Evolutionary conservation across 2,797 vertebrate genomes (phyloP), one percentile per base, ranked within the genome.

Genomic region (Phoebastria nigripes): DNA sequence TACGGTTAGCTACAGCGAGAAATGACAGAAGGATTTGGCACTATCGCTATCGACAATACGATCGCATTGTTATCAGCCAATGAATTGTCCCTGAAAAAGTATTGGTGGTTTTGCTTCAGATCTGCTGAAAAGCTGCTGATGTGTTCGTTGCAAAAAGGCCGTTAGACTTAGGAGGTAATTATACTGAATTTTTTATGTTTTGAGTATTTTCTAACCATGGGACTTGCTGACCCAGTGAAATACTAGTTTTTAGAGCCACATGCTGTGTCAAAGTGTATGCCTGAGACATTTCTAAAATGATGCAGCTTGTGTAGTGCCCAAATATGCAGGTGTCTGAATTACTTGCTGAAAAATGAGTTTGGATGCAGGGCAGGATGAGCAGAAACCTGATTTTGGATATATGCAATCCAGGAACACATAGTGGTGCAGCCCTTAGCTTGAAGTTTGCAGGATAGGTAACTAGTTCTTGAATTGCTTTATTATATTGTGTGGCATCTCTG

Each of bases 21-120:
- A 74, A 33, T 11, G 35, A 21, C 33, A 47, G 59, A 46, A 72
- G 58, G 41, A 17, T 67, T 77, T 94, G 52, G 15, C 29, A 11
- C 11, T 74, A 13, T 51, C 2, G 1, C 2, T 0, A 6, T 46
- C 3, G 8, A 26, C 62, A 67, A 14, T 41, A 8, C 0, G 0
- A 22, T 41, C 59, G 9, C 0, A 0, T 52, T 94, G 26, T 49
- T 70, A 41, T 4, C 20, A 25, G 28, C 44, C 62, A 49, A 18
- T 84, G 22, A 86, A 51, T 31, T 59, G 28, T 39, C n/a, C 44
- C 22, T 67, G 46, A 14, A 70, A 81, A 79, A 22, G 12, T 59
- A n/a, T 74, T 22, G 15, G 19, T 15, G 19, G 37, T 42, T 96
- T 93, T 91, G n/a, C 51, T 89, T 87, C 35, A 76, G 31, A 42